Conservation (phyloP, 2,888 invertebrate species). For the Spatulosminthurus flaviceps region DNA sequence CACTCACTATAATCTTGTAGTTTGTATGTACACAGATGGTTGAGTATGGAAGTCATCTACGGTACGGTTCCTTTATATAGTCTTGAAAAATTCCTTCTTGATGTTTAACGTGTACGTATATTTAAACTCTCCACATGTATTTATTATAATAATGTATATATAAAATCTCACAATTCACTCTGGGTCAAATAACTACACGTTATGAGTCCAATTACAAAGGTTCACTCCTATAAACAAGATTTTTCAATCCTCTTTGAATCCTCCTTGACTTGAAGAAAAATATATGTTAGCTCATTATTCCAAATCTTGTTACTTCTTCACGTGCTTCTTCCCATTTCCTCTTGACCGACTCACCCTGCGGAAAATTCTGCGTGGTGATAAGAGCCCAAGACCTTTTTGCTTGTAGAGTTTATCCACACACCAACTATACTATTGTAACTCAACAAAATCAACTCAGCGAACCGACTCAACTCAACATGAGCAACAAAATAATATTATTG, state of each 20-base stretch:
- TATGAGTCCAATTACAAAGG: neutral
- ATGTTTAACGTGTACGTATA: neutral
- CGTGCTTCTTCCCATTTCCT: conserved; percentile 41
- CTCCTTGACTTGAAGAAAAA: neutral
- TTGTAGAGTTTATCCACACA: neutral
- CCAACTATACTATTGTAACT: neutral
- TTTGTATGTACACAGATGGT: too few relatives aligned
- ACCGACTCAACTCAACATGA: too few relatives aligned
- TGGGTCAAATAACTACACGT: conserved; percentile 2
- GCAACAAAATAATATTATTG: neutral
- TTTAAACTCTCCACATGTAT: neutral
- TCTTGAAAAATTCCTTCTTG: neutral
- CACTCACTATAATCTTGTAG: too few relatives aligned
- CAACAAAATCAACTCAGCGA: neutral
- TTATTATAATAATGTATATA: neutral
- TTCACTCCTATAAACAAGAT: conserved; percentile 18
- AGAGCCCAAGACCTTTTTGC: neutral
- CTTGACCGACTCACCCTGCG: conserved; percentile 45
- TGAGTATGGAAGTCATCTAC: too few relatives aligned
- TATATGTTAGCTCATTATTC: conserved; percentile 6
- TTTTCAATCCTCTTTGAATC: neutral
- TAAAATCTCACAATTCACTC: conserved; percentile 6
- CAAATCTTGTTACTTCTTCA: conserved; percentile 29
- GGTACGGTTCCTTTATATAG: too few relatives aligned
- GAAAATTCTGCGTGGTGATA: conserved; percentile 28